A percentile compares a stretch with the other conserved stretches of the same genome.
These are phyloP conservation scores for Pseudachorutes palmiensis DNA, from an alignment of 1,140 invertebrate genomes.

Conservation along the genomic window DNA sequence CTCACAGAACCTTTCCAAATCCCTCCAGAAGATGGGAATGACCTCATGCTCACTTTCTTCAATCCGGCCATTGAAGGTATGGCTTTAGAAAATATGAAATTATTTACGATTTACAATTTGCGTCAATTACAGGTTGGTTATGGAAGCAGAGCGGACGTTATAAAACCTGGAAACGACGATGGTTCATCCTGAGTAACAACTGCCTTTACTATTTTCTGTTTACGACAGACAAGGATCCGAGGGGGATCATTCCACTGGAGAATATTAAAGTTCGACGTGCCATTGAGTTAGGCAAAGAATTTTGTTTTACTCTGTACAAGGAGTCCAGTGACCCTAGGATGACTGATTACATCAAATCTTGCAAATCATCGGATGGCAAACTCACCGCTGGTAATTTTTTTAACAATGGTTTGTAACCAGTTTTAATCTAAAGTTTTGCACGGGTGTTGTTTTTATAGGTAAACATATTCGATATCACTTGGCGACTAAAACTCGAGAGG, in stretches of 20 bases:
- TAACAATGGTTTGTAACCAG: background rate
- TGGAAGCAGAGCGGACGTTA: slow-evolving; percentile 83
- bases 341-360: slow-evolving; percentile 89
- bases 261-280: slow-evolving; percentile 45
- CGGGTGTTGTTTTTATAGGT: slow-evolving; percentile 5
- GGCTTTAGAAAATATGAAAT: no score
- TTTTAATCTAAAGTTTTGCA: slow-evolving; percentile 8
- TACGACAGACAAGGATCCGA: slow-evolving; percentile 95
- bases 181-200: slow-evolving; percentile 99
- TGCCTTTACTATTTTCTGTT: slow-evolving; percentile 99
- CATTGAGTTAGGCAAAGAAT: slow-evolving; percentile 13
- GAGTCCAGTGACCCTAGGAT: slow-evolving; percentile 71
- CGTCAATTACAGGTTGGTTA: slow-evolving; percentile 89
- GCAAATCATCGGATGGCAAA: slow-evolving; percentile 96
- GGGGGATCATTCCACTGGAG: slow-evolving; percentile 91
- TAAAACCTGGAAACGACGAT: slow-evolving; percentile 95
- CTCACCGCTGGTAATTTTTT: slow-evolving; percentile 64
- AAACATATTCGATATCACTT: slow-evolving; percentile 7
- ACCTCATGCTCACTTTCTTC: slow-evolving; percentile 98
- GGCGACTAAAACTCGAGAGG: slow-evolving; percentile 10
- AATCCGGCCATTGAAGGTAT: slow-evolving; percentile 86
- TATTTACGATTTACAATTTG: no score
- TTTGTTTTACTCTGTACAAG: slow-evolving; percentile 26
- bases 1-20: slow-evolving; percentile 99
- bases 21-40: slow-evolving; percentile 92